Conservation (phyloP, 2,113 vertebrate species). For the Butastur rufipennis region DNA sequence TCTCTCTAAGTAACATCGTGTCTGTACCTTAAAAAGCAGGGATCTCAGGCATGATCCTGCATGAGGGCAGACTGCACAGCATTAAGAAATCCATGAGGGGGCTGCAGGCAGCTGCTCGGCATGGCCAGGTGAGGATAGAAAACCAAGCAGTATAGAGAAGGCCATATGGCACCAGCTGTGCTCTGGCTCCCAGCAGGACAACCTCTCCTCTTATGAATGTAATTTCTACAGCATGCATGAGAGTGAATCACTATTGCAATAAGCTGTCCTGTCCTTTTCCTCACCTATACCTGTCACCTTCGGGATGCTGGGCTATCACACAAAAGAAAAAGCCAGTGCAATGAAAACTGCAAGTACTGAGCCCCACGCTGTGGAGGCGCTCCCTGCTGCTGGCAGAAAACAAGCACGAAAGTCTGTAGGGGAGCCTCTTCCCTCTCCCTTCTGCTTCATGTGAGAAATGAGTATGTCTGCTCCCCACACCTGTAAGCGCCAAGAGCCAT, state of each 20-base stretch:
- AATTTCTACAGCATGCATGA: not conserved
- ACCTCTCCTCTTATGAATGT: not conserved
- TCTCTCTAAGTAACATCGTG: not conserved
- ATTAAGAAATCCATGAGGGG: not conserved
- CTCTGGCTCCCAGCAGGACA: not conserved
- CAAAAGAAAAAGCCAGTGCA: not conserved
- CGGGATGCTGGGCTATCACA: not conserved
- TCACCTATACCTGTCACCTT: not conserved
- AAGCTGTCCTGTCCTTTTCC: not conserved
- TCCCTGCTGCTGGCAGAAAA: not conserved
- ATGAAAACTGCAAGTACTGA: not conserved
- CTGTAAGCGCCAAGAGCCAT: not conserved
- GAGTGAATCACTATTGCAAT: not conserved
- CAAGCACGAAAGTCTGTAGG: not conserved
- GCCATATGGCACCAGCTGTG: conserved; percentile 49
- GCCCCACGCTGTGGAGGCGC: not conserved
- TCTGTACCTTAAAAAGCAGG: not conserved
- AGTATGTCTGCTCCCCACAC: not conserved
- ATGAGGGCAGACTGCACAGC: not conserved
- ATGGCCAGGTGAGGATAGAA: not conserved
- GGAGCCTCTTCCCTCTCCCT: not conserved
- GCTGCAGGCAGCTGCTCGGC: not conserved
- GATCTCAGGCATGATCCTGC: not conserved
- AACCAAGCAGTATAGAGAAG: not conserved
- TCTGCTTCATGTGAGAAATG: not conserved